Evolutionary conservation across 64 coral and sea anemone species (phyloP).

Genomic region (Acropora tenuis): DNA sequence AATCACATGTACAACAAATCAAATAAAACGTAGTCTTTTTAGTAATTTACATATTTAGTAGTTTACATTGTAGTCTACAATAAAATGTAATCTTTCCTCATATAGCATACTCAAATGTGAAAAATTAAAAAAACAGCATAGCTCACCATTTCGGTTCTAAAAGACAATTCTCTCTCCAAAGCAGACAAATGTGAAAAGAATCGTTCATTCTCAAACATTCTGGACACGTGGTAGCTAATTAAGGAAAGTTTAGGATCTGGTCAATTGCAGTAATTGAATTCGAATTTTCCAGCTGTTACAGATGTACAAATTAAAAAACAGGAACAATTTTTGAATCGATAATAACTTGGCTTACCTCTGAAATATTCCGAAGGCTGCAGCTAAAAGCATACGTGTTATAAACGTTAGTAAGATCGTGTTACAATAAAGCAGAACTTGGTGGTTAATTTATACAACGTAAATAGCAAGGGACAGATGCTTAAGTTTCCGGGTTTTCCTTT

Average conservation of each 20-base stretch:
- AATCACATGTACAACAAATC: no score
- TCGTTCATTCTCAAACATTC: constrained; percentile 99
- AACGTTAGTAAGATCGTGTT: not conserved
- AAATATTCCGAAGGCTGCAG: constrained; percentile 68
- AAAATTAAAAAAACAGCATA: not conserved
- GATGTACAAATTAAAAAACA: not conserved
- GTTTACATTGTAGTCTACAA: no score
- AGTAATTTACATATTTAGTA: no score
- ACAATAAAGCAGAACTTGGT: no score
- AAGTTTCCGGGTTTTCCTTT: not conserved
- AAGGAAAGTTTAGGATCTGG: not conserved
- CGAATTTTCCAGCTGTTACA: not conserved
- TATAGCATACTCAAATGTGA: no score
- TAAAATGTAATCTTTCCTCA: no score
- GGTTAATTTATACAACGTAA: not conserved
- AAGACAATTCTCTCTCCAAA: constrained; percentile 94
- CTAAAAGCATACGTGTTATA: constrained; percentile 32
- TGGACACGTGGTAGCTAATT: constrained; percentile 76
- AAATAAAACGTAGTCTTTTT: no score
- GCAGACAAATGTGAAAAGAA: constrained; percentile 99
- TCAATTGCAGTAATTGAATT: not conserved
- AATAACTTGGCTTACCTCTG: constrained; percentile 66
- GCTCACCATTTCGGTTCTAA: constrained; percentile 99
- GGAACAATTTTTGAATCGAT: not conserved
- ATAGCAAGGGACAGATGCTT: no score